phyloP scores from a whole-genome alignment of 2,888 invertebrate species.

The Lampropteryx suffumata region DNA sequence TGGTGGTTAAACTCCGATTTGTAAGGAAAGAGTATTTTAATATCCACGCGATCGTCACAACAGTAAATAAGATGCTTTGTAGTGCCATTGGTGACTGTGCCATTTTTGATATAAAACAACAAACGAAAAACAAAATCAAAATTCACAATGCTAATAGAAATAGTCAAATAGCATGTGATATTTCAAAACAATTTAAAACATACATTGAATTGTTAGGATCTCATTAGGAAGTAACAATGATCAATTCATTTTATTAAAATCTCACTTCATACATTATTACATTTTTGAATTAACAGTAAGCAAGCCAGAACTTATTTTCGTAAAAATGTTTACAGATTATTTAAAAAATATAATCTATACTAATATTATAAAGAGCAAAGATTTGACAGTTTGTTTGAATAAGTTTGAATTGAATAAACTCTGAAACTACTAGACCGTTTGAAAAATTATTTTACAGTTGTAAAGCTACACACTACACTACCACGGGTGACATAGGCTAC shows the following conservation, averaged over 20 bases:
- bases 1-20: conserved; percentile 65
- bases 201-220: too few relatives aligned
- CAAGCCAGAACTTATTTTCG: conserved; percentile 27
- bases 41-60: conserved; percentile 71
- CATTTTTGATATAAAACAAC: conserved; percentile 43
- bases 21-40: conserved; percentile 72
- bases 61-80: conserved; percentile 65
- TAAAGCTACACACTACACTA: too few relatives aligned
- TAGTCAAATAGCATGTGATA: too few relatives aligned
- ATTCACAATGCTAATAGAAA: too few relatives aligned
- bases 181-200: too few relatives aligned
- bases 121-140: conserved; percentile 6
- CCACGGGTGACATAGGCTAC: too few relatives aligned
- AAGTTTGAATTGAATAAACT: too few relatives aligned
- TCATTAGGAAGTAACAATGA: too few relatives aligned
- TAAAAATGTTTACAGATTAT: conserved; percentile 29
- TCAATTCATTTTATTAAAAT: not conserved
- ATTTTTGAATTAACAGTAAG: conserved; percentile 1
- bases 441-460: too few relatives aligned
- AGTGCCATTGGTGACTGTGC: conserved; percentile 62
- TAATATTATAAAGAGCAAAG: too few relatives aligned
- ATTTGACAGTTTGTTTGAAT: too few relatives aligned
- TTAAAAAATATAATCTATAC: conserved; percentile 10
- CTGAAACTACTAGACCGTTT: too few relatives aligned
- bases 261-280: conserved; percentile 6